Percentiles rank a stretch among this genome's conserved stretches.
Evolutionary conservation across 2,113 vertebrate species (phyloP).

Genomic region (Chionis minor): DNA sequence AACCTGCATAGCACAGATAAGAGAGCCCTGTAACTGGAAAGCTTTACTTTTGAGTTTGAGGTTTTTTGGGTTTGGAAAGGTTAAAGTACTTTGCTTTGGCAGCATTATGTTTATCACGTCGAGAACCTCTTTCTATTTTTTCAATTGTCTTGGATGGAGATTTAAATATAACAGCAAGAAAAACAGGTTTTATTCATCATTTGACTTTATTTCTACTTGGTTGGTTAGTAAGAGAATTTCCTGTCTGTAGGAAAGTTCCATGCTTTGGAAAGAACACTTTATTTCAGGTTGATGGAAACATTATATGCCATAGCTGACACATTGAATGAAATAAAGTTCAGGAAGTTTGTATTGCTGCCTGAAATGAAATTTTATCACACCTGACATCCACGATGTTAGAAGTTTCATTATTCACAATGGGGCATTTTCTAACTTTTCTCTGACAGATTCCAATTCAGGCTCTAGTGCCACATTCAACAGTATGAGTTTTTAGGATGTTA

Average conservation of each 20-base stretch:
- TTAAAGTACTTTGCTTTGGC: neutral
- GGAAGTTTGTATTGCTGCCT: neutral
- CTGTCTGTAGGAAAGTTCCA: neutral
- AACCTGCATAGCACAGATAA: neutral
- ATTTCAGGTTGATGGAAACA: constrained; percentile 21
- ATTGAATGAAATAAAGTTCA: neutral
- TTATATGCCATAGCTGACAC: neutral
- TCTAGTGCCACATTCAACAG: neutral
- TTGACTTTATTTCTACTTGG: neutral
- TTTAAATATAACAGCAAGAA: neutral
- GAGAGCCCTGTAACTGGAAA: neutral
- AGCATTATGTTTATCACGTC: neutral
- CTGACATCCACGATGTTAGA: neutral
- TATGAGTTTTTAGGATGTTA: neutral
- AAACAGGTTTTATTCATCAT: neutral
- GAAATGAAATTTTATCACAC: neutral
- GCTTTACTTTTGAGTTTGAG: neutral
- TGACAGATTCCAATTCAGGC: neutral
- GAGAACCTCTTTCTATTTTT: neutral
- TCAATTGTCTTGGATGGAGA: neutral
- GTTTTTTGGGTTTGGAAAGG: neutral
- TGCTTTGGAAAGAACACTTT: constrained; percentile 8
- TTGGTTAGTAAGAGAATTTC: constrained; percentile 3
- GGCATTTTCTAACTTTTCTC: neutral
- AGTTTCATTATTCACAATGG: neutral